Conservation (phyloP, 2,888 invertebrate species). For the Stenichneumon culpator region DNA sequence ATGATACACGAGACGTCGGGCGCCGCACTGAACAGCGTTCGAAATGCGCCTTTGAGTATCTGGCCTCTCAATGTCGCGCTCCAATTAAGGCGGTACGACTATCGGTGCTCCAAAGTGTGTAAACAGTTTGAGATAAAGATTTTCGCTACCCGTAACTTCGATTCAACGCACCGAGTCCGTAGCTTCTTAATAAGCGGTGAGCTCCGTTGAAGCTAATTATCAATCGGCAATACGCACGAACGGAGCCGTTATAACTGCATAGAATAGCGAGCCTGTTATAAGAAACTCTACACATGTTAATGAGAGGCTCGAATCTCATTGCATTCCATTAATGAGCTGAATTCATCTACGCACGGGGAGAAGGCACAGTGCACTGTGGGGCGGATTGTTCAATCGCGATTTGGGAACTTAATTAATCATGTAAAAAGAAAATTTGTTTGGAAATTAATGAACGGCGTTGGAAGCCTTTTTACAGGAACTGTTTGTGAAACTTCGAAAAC, state of each 20-base stretch:
- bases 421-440: too few relatives aligned
- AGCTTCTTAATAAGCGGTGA: background rate
- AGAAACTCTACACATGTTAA: background rate
- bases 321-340: background rate
- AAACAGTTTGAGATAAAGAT: too few relatives aligned
- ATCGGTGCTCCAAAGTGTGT: too few relatives aligned
- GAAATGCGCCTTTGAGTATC: background rate
- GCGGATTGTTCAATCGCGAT: too few relatives aligned
- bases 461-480: too few relatives aligned
- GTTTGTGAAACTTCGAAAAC: too few relatives aligned
- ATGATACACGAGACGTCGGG: constrained; percentile 20
- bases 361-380: too few relatives aligned
- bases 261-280: background rate
- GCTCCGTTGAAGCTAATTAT: constrained; percentile 22
- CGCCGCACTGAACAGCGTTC: background rate
- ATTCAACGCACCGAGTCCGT: background rate
- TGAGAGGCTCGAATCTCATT: background rate
- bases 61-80: background rate
- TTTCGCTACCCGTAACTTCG: too few relatives aligned
- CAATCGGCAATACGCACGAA: background rate
- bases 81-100: too few relatives aligned
- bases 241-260: background rate
- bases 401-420: too few relatives aligned
- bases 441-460: too few relatives aligned
- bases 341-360: background rate